These are phyloP conservation scores for Panopea generosa DNA, from an alignment of 2,888 invertebrate genomes.

Conservation along the genomic window DNA sequence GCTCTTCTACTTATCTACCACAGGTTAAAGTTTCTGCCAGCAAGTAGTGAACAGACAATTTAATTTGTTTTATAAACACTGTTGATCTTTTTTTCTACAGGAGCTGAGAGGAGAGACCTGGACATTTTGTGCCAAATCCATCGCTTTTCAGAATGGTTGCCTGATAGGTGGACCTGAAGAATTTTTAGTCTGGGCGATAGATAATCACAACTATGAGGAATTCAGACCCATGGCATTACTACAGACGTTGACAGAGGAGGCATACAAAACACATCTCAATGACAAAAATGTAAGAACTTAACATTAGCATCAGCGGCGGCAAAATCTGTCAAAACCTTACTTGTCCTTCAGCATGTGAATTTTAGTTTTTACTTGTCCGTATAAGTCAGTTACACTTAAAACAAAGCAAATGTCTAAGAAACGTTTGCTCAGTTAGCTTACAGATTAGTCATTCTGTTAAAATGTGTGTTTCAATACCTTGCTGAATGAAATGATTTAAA, in stretches of 20 bases:
- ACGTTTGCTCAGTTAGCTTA: no score
- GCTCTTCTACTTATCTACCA: no score
- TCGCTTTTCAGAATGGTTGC: constrained; percentile 81
- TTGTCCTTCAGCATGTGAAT: no score
- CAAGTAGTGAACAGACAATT: no score
- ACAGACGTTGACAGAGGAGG: constrained; percentile 82
- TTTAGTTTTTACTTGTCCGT: no score
- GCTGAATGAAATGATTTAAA: no score
- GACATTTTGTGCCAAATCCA: constrained; percentile 82
- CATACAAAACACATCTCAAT: constrained; percentile 80
- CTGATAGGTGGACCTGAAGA: constrained; percentile 82
- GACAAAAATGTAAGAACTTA: constrained; percentile 74
- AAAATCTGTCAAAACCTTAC: not conserved
- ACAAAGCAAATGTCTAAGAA: not conserved
- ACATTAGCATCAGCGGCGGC: not conserved
- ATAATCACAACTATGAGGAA: constrained; percentile 81
- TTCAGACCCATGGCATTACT: constrained; percentile 82
- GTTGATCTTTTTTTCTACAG: no score
- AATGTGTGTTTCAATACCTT: no score
- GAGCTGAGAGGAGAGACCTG: constrained; percentile 84
- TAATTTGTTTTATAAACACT: no score
- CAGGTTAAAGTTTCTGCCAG: no score
- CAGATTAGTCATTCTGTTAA: no score
- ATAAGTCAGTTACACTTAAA: not conserved
- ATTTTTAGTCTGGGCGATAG: constrained; percentile 83